Evolutionary conservation across 2,113 vertebrate species (phyloP), one percentile per base, ranked within the genome.

Genomic region (Macquaria ambigua): DNA sequence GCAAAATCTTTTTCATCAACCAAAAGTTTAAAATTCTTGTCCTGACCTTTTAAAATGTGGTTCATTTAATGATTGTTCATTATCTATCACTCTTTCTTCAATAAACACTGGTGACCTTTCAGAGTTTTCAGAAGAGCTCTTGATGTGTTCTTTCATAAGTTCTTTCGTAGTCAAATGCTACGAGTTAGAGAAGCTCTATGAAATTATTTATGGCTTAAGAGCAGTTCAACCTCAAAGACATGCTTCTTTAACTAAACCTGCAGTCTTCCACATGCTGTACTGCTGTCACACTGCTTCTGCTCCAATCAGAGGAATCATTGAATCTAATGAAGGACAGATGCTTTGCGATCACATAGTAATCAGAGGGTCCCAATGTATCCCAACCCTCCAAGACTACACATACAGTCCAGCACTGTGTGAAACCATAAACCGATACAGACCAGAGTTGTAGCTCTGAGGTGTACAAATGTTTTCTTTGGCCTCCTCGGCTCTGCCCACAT

Each of bases 391-490:
- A 4, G 74, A 3, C n/a, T 15, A 28, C 72, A 58, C 46, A 86
- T 70, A 81, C 79, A 92, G 74, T 53, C 63, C 31, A 2, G 25
- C 70, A 14, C 81, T 86, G 77, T 86, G 78, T 0, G 28, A 25
- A 72, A 74, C 3, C 12, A 15, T 52, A 55, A 70, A 82, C 62
- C 21, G 4, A 18, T 14, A 23, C 81, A 58, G 66, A 73, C 14
- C 23, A 28, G 39, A 58, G 66, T 31, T 41, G 43, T 18, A 9
- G 63, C 82, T 88, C 84, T 68, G 85, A 90, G 83, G 67, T 59
- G 34, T 28, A 61, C 62, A 79, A 82, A 87, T 91, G 90, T 93
- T 95, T 84, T 86, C 83, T 78, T 92, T 95, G 92, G 93, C 93
- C 79, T 75, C 82, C 62, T 79, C 43, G 1, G 63, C 72, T 78